Evolutionary conservation across 2,888 invertebrate species (phyloP), one percentile per base, ranked within the genome.

Genomic region (Papilio gigon): DNA sequence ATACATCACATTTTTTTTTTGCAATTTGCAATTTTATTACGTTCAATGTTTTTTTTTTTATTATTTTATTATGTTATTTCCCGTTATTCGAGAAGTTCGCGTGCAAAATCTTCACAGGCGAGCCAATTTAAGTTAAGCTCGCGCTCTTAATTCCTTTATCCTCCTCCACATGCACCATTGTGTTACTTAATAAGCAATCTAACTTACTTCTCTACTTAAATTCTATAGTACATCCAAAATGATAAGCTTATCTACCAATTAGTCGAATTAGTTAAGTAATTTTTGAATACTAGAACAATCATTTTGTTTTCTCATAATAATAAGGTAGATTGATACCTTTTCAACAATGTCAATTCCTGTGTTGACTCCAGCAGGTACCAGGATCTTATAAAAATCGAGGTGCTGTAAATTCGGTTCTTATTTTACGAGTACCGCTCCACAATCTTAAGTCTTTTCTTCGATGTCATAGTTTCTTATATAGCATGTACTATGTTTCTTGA

Each of bases 81-180:
- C 12, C 59, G 59, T 20, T 20, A 12, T 33, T 59, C 22, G 5
- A 22, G 35, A 59, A 59, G 59, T 59, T 59, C 14, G 59, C 20
- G 20, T 58, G 20, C 35, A 11, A 35, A 35, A 37, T 35, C 30
- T 35, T 37, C 20, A 33, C 20, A 22, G 37, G 22, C 5, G 14
- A 35, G 22, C 6, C 35, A 59, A 59, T 59, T 59, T 37, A 59
- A 59, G 59, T 59, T 59, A 22, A 35, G 20, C 33, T 59, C 22
- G 6, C 4, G 35, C 14, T 22, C 20, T 59, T 59, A 59, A 59
- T 59, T 59, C 59, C 35, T 59, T 59, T 59, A 59, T 59, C 59
- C 35, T 4, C 20, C 8, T 59, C 11, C 58, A 58, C 59, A 59
- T 59, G 59, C 59, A 58, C 58, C 30, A 59, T 59, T 35, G 22